phyloP scores from a whole-genome alignment of 2,888 invertebrate species.

The Eupithecia abbreviata region DNA sequence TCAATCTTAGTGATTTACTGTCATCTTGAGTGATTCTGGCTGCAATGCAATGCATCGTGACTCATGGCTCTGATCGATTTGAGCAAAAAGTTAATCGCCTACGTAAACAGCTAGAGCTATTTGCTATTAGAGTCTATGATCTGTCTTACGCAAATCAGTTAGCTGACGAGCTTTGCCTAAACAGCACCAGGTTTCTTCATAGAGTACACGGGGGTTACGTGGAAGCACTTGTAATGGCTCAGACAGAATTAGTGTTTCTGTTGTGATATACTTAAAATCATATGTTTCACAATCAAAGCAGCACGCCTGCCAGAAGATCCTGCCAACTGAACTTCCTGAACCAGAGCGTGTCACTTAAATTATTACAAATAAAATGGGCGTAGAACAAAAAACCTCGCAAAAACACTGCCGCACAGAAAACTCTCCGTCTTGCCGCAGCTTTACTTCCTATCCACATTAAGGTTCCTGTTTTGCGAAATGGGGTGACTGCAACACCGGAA shows the following conservation, averaged over 20 bases:
- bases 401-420: conserved; percentile 50
- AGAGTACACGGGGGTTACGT: neutral
- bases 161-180: conserved; percentile 27
- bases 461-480: conserved; percentile 55
- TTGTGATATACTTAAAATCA: neutral
- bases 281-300: neutral
- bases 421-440: conserved; percentile 54
- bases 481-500: conserved; percentile 43
- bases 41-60: conserved; percentile 28
- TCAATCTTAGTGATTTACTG: conserved; percentile 33
- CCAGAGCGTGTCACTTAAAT: neutral
- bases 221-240: neutral
- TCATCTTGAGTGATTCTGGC: conserved; percentile 28
- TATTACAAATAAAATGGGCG: neutral
- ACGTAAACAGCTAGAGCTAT: conserved; percentile 37
- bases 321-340: neutral
- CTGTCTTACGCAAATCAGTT: conserved; percentile 44
- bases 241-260: neutral
- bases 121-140: conserved; percentile 38
- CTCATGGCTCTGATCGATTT: conserved; percentile 37
- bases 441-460: conserved; percentile 58
- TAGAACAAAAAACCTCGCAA: conserved; percentile 42
- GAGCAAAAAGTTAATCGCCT: conserved; percentile 40
- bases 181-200: conserved; percentile 2
- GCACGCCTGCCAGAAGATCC: neutral